Conservation (phyloP, 2,888 invertebrate species). For the Aphelenchoides bicaudatus region DNA sequence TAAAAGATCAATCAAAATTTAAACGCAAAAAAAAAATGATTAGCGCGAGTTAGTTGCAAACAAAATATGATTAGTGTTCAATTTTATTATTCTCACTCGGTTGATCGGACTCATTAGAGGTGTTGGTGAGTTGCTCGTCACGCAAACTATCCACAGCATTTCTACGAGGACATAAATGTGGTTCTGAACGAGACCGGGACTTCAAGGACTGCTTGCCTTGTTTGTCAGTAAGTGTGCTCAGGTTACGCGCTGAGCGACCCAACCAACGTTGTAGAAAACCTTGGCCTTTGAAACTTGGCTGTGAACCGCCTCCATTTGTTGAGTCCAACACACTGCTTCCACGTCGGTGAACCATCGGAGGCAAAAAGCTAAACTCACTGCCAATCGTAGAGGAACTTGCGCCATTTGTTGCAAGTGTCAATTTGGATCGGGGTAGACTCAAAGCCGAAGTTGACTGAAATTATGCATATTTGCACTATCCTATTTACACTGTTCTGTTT, state of each 20-base stretch:
- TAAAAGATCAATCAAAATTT: background rate
- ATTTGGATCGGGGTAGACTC: slow-evolving; percentile 45
- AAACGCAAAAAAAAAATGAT: slow-evolving; percentile 1
- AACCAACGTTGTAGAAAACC: slow-evolving; percentile 14
- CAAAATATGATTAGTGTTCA: slow-evolving; percentile 10
- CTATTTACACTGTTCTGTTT: too few species aligned
- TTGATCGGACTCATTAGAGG: background rate
- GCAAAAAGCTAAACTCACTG: slow-evolving; percentile 29
- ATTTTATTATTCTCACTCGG: slow-evolving; percentile 24
- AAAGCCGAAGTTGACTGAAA: slow-evolving; percentile 49
- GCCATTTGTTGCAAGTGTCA: too few species aligned
- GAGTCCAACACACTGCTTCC: slow-evolving; percentile 11
- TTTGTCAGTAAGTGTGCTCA: background rate
- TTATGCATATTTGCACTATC: too few species aligned
- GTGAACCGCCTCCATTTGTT: slow-evolving; percentile 1
- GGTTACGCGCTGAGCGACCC: slow-evolving; percentile 9
- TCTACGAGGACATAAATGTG: slow-evolving; percentile 75
- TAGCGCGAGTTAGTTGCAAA: slow-evolving; percentile 1
- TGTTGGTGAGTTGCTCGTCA: background rate
- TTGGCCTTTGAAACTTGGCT: background rate
- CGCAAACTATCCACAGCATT: slow-evolving; percentile 8
- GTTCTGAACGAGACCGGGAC: slow-evolving; percentile 79
- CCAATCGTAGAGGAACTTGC: slow-evolving; percentile 38
- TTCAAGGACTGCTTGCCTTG: slow-evolving; percentile 13
- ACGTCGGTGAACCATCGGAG: background rate